A percentile compares a stretch with the other conserved stretches of the same genome.
These are phyloP conservation scores for Lasioglossum calceatum DNA, from an alignment of 2,888 invertebrate species.

Conservation along the genomic window DNA sequence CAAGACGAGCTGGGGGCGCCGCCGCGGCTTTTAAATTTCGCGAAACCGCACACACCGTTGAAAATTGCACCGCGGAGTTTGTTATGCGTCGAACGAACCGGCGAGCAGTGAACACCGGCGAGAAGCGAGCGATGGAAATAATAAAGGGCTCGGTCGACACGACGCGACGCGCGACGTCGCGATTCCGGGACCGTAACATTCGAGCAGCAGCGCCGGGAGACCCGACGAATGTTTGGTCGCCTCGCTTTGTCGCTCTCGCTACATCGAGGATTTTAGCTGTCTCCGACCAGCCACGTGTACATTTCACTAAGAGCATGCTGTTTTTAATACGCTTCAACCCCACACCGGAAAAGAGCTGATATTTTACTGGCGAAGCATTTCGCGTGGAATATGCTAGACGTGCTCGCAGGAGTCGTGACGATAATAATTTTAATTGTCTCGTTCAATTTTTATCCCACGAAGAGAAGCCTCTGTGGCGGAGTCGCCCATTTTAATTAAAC, in stretches of 20 bases:
- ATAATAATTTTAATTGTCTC: not conserved
- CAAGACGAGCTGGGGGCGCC: not conserved
- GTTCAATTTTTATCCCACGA: too few relatives aligned
- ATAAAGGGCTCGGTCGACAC: not conserved
- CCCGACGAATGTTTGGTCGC: not conserved
- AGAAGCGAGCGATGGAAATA: constrained; percentile 1
- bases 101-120: not conserved
- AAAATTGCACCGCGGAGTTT: constrained; percentile 3
- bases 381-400: not conserved
- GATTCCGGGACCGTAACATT: constrained; percentile 10
- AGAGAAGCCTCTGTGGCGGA: too few relatives aligned
- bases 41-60: not conserved
- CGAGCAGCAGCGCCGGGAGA: not conserved
- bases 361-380: not conserved
- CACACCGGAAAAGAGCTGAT: not conserved
- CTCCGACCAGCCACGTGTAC: not conserved
- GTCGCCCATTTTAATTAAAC: too few relatives aligned
- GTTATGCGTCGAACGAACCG: constrained; percentile 3
- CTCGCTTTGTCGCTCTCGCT: not conserved
- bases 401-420: not conserved
- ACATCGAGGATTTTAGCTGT: not conserved
- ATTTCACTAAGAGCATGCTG: not conserved
- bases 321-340: not conserved
- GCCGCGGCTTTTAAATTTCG: constrained; percentile 13
- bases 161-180: not conserved